Conservation (phyloP, 2,888 invertebrate genomes). For the Hypolimnas misippus region DNA sequence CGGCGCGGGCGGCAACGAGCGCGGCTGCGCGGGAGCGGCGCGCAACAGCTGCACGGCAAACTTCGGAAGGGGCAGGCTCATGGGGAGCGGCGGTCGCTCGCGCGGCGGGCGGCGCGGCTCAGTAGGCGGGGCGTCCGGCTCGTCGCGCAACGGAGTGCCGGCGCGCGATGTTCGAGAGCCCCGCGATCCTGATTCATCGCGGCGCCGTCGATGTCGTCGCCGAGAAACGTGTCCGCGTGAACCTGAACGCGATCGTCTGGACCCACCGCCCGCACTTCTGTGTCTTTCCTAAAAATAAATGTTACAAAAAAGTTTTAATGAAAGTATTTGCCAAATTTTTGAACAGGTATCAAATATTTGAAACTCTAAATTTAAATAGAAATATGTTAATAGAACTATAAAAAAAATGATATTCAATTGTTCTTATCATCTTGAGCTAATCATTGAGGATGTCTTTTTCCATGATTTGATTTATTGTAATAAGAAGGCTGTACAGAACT, state of each 20-base stretch:
- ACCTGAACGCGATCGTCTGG: conserved; percentile 64
- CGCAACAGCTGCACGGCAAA: conserved; percentile 90
- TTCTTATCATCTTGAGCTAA: no score
- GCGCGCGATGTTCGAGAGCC: conserved; percentile 88
- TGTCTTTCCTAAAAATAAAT: conserved; percentile 62
- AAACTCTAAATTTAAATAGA: no score
- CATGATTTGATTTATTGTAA: no score
- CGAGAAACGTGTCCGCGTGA: conserved; percentile 66
- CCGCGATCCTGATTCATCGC: conserved; percentile 76
- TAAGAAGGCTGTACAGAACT: no score
- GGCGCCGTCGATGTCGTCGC: conserved; percentile 72
- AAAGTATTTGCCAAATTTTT: no score
- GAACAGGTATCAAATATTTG: no score
- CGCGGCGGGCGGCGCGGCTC: conserved; percentile 89
- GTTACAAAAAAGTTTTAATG: not conserved
- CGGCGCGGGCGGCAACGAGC: conserved; percentile 79
- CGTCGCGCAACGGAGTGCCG: conserved; percentile 93
- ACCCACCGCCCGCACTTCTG: conserved; percentile 58
- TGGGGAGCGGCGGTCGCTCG: conserved; percentile 86
- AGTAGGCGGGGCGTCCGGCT: conserved; percentile 88
- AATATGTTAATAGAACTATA: no score
- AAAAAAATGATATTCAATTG: no score
- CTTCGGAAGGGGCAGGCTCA: conserved; percentile 94
- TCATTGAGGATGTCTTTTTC: no score
- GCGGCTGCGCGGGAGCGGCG: conserved; percentile 77